Evolutionary conservation across 2,888 invertebrate genomes (phyloP).

Genomic region (Spilarctia lutea): DNA sequence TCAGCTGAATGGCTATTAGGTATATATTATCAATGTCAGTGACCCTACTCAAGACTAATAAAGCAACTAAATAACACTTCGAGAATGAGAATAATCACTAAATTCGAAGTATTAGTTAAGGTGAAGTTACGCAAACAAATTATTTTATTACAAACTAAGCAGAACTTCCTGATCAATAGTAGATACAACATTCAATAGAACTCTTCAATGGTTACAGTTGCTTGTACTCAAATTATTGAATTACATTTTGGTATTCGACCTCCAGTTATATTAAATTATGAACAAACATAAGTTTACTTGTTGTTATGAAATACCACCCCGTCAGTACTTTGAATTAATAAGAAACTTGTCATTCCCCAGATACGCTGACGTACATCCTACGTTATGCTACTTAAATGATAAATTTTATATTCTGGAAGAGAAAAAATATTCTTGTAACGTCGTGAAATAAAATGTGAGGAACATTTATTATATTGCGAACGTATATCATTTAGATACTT

Average conservation of each 20-base stretch:
- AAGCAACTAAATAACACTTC: not conserved
- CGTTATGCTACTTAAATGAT: slow-evolving; percentile 13
- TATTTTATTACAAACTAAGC: not conserved
- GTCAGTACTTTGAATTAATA: slow-evolving; percentile 28
- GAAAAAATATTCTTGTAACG: slow-evolving; percentile 33
- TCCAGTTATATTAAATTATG: not conserved
- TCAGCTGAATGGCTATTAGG: not conserved
- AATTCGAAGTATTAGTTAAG: not conserved
- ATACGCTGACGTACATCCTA: slow-evolving; percentile 25
- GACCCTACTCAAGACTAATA: not conserved
- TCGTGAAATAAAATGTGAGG: slow-evolving; percentile 30
- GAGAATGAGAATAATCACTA: not conserved
- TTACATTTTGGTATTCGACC: not conserved
- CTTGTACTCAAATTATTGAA: not conserved
- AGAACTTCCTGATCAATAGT: not conserved
- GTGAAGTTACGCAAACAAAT: not conserved
- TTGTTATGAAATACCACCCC: slow-evolving; percentile 10
- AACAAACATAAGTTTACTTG: not conserved
- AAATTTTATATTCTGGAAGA: slow-evolving; percentile 28
- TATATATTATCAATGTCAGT: not conserved
- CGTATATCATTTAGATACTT: slow-evolving; percentile 21
- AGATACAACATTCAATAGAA: not conserved
- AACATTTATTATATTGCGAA: slow-evolving; percentile 29
- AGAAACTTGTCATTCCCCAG: slow-evolving; percentile 33
- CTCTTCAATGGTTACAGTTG: not conserved